Evolutionary conservation across 1,140 invertebrate species (phyloP).

Genomic region (Bombus confusus): DNA sequence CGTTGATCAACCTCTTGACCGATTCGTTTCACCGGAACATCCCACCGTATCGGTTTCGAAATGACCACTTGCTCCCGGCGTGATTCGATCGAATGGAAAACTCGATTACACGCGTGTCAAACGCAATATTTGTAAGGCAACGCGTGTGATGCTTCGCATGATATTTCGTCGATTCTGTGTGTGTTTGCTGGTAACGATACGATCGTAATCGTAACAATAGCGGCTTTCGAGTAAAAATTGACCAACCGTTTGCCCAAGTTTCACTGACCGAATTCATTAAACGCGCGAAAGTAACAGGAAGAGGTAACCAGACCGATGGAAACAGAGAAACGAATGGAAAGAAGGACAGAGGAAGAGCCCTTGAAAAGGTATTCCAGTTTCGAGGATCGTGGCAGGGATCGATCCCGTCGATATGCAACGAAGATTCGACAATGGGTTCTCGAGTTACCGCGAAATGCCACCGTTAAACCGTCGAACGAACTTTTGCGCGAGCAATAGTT

Average conservation of each 20-base stretch:
- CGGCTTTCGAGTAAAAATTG: not conserved
- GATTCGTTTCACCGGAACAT: not conserved
- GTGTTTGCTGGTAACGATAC: not conserved
- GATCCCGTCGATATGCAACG: conserved; percentile 42
- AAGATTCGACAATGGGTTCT: conserved; percentile 45
- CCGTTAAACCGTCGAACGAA: conserved; percentile 44
- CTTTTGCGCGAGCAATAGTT: conserved; percentile 48
- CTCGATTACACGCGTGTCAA: not conserved
- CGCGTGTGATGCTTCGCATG: not conserved
- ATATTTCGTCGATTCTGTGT: not conserved
- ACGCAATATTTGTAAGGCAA: conserved; percentile 2
- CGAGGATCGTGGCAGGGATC: conserved; percentile 27
- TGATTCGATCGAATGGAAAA: not conserved
- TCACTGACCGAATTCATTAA: conserved; percentile 24
- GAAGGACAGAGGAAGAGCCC: not conserved
- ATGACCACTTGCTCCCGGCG: not conserved
- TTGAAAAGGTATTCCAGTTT: conserved; percentile 33
- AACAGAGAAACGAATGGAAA: not conserved
- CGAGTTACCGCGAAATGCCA: conserved; percentile 46
- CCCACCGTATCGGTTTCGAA: not conserved
- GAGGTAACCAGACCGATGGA: not conserved
- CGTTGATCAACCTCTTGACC: not conserved
- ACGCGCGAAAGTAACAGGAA: conserved; percentile 2
- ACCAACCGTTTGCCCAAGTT: not conserved
- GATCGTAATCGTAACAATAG: no score